Conservation (phyloP, 2,797 vertebrate species). For the Aldrovandia affinis region DNA sequence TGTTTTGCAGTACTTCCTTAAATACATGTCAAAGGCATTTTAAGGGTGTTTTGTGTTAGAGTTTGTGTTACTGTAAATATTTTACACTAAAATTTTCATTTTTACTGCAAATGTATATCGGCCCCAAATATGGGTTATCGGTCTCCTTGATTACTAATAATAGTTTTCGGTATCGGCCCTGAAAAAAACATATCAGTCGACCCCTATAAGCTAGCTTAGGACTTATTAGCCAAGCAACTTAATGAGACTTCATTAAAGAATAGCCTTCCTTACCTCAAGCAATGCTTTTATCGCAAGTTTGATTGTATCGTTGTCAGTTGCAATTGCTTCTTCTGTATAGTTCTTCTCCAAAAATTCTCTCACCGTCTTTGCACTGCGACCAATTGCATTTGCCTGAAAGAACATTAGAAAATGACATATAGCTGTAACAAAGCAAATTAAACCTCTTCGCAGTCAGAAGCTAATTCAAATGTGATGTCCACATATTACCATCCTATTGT, state of each 20-base stretch:
- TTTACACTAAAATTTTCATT: no score
- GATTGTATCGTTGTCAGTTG: slow-evolving; percentile 77
- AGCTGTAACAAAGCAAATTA: not conserved
- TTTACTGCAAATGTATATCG: no score
- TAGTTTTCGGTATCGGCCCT: no score
- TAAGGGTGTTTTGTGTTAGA: no score
- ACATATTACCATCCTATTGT: not conserved
- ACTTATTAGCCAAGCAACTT: no score
- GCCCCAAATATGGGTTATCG: no score
- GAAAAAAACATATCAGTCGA: no score
- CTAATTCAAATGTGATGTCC: not conserved
- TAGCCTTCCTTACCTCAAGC: slow-evolving; percentile 75
- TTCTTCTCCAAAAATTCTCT: slow-evolving; percentile 85
- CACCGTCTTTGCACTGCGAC: slow-evolving; percentile 81
- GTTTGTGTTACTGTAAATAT: no score
- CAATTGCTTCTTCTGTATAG: slow-evolving; percentile 75
- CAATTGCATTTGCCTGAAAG: slow-evolving; percentile 71
- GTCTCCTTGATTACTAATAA: no score
- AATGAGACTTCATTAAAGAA: not conserved
- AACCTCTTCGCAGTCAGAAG: not conserved
- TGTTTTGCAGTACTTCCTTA: no score
- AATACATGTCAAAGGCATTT: no score
- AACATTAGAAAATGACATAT: not conserved
- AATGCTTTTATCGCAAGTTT: slow-evolving; percentile 83
- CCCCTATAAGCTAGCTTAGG: no score